Percentiles rank a stretch among this genome's conserved stretches.
These are phyloP conservation scores for Cetoscarus ocellatus DNA, from an alignment of 2,797 vertebrate genomes.

Conservation along the genomic window DNA sequence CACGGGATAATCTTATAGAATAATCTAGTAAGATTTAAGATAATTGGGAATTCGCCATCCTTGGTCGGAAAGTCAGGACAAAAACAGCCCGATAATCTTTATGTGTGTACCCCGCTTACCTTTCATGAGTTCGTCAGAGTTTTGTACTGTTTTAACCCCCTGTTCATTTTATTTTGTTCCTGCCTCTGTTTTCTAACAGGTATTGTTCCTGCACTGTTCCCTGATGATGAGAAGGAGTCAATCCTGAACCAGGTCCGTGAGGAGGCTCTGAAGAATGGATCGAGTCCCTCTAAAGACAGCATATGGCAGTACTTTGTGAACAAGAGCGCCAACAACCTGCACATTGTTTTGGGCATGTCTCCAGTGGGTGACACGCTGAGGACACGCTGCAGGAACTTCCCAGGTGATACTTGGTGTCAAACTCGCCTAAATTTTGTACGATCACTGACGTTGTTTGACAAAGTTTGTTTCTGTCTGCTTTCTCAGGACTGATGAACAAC, in stretches of 20 bases:
- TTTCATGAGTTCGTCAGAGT: too few relatives aligned
- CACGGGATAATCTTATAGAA: too few relatives aligned
- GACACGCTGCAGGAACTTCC: constrained; percentile 96
- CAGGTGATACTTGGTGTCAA: constrained; percentile 84
- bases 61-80: too few relatives aligned
- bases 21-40: too few relatives aligned
- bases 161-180: too few relatives aligned
- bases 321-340: constrained; percentile 94
- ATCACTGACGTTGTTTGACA: constrained; percentile 5
- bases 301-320: constrained; percentile 96
- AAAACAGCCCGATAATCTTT: too few relatives aligned
- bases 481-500: constrained; percentile 95
- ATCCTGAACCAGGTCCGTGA: constrained; percentile 88
- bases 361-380: constrained; percentile 93
- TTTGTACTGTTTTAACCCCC: too few relatives aligned
- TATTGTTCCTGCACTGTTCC: constrained; percentile 95
- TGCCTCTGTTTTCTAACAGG: constrained; percentile 76
- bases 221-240: constrained; percentile 93
- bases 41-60: too few relatives aligned
- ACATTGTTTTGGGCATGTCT: constrained; percentile 96
- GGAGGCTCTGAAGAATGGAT: constrained; percentile 88
- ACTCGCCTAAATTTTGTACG: neutral
- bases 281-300: constrained; percentile 90
- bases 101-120: too few relatives aligned
- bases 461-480: constrained; percentile 33